Conservation (phyloP, 2,888 invertebrate genomes). For the Tachina lurida region DNA sequence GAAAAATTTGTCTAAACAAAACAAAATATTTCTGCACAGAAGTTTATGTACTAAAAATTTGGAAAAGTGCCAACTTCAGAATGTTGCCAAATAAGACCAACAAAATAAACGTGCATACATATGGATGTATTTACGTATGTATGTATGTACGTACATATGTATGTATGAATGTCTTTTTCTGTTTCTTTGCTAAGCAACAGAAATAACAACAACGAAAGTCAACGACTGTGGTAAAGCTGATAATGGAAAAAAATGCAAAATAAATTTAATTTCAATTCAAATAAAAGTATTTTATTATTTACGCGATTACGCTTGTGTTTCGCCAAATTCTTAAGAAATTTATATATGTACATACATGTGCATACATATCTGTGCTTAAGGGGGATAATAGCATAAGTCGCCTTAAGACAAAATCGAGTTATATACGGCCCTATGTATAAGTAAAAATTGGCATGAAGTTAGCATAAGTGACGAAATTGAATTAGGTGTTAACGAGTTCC, state of each 20-base stretch:
- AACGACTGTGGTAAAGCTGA: conserved; percentile 54
- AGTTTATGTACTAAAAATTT: conserved; percentile 15
- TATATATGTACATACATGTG: not conserved
- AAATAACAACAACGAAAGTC: conserved; percentile 47
- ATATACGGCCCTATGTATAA: no score
- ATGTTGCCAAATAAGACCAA: conserved; percentile 47
- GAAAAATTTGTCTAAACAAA: conserved; percentile 13
- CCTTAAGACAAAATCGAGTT: no score
- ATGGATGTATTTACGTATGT: no score
- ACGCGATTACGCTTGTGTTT: conserved; percentile 12
- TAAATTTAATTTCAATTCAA: conserved; percentile 18
- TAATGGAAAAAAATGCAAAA: conserved; percentile 19
- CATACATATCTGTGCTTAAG: not conserved
- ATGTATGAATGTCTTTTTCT: no score
- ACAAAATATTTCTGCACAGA: conserved; percentile 19
- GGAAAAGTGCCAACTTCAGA: conserved; percentile 49
- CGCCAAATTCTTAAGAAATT: conserved; percentile 21
- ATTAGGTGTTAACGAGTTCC: no score
- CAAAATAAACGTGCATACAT: not conserved
- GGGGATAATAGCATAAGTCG: no score
- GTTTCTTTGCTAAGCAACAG: conserved; percentile 16
- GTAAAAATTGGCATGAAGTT: no score
- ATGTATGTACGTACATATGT: no score
- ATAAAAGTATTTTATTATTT: conserved; percentile 32
- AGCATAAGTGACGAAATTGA: no score